Evolutionary conservation across 2,888 invertebrate species (phyloP).

Genomic region (Magallana nippona): DNA sequence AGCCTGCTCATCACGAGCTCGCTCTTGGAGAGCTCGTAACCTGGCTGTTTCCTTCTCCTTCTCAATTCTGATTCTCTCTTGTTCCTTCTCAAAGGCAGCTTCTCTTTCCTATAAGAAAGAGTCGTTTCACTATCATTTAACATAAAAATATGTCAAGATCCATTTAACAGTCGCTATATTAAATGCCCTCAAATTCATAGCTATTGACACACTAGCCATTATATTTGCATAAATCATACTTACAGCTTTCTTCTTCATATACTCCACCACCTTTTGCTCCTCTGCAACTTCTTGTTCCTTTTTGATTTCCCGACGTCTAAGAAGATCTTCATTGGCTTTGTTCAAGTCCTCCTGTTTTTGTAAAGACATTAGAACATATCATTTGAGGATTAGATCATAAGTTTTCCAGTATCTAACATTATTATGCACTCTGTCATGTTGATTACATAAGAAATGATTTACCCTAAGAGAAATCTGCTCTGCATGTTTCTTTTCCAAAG

Average conservation of each 20-base stretch:
- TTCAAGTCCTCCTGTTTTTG: slow-evolving; percentile 75
- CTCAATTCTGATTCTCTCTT: slow-evolving; percentile 78
- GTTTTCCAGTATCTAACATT: no score
- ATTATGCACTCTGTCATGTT: no score
- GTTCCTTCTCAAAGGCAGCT: slow-evolving; percentile 77
- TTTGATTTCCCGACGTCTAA: slow-evolving; percentile 74
- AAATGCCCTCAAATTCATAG: neutral
- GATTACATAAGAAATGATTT: neutral
- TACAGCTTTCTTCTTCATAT: slow-evolving; percentile 79
- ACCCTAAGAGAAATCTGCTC: slow-evolving; percentile 73
- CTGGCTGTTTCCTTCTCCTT: slow-evolving; percentile 79
- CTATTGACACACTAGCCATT: no score
- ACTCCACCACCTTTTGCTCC: slow-evolving; percentile 79
- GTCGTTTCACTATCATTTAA: no score
- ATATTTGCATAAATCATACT: slow-evolving; percentile 56
- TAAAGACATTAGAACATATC: neutral
- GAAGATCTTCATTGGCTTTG: slow-evolving; percentile 77
- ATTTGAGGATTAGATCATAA: neutral
- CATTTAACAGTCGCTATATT: neutral
- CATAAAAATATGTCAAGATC: neutral
- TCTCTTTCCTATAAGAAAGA: slow-evolving; percentile 76
- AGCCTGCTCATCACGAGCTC: slow-evolving; percentile 79
- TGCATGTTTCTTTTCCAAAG: slow-evolving; percentile 71
- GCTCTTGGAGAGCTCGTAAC: slow-evolving; percentile 78
- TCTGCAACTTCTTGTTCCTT: slow-evolving; percentile 76